Evolutionary conservation across 2,888 invertebrate genomes (phyloP).

Genomic region (Smittia sp.): DNA sequence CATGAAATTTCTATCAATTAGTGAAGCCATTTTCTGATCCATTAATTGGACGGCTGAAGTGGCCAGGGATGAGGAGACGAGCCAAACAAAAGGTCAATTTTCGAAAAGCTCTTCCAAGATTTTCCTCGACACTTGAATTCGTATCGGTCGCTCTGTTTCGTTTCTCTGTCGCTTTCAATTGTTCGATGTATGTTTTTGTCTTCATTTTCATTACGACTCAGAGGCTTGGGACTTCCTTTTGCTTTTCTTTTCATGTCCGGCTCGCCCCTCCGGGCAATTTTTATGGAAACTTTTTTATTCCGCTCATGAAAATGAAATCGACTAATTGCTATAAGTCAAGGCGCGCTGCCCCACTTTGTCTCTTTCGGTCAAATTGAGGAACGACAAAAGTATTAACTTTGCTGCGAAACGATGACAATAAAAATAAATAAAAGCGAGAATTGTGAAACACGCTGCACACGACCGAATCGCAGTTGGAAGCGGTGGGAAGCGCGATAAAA

Average conservation of each 20-base stretch:
- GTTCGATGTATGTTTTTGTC: conserved; percentile 1
- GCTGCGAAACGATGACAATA: too few species aligned
- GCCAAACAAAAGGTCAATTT: conserved; percentile 35
- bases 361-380: neutral
- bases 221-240: neutral
- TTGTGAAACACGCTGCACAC: neutral
- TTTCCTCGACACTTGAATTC: conserved; percentile 25
- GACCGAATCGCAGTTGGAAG: neutral
- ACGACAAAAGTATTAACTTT: neutral
- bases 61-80: neutral
- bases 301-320: neutral
- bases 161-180: neutral
- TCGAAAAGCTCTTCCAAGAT: conserved; percentile 19
- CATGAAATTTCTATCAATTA: conserved; percentile 39
- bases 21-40: conserved; percentile 40
- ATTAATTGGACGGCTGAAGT: conserved; percentile 28
- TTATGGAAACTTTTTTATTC: neutral
- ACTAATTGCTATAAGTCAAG: neutral
- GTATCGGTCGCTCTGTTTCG: conserved; percentile 4
- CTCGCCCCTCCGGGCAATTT: too few species aligned
- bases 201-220: neutral
- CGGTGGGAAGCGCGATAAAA: neutral
- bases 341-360: neutral
- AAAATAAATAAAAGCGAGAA: neutral
- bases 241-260: too few species aligned